Conservation (phyloP, 2,797 vertebrate species). For the Heliangelus exortis region DNA sequence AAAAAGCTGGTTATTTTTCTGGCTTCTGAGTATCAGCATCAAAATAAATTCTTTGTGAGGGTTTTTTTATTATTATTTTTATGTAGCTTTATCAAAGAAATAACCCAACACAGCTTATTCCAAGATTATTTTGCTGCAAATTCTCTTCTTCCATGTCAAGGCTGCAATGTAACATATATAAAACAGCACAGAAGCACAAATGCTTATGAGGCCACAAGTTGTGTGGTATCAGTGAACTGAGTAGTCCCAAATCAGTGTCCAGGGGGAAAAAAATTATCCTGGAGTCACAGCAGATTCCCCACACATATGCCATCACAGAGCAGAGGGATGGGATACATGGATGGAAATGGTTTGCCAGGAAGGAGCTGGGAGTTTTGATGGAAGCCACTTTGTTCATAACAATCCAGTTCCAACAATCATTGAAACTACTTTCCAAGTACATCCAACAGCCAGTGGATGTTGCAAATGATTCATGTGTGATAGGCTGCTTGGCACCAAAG, state of each 20-base stretch:
- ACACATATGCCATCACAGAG: background rate
- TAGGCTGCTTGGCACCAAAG: background rate
- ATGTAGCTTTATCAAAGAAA: background rate
- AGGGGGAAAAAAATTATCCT: no score
- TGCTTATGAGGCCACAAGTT: background rate
- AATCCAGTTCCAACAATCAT: background rate
- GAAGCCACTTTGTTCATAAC: background rate
- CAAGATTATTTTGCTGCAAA: background rate
- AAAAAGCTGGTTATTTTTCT: background rate
- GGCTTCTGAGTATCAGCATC: background rate
- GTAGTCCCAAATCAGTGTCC: background rate
- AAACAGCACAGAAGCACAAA: background rate
- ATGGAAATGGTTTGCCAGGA: background rate
- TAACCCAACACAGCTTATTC: background rate
- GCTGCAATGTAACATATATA: background rate
- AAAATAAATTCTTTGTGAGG: background rate
- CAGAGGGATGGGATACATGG: rapidly evolving
- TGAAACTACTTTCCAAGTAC: background rate
- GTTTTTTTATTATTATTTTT: background rate
- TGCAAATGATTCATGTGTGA: background rate
- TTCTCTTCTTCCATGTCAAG: background rate
- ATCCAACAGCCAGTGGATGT: background rate
- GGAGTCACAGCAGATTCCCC: background rate
- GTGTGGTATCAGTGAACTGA: background rate
- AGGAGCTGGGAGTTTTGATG: background rate